Evolutionary conservation across 2,888 invertebrate species (phyloP).

Genomic region (Hydropsyche betteni): DNA sequence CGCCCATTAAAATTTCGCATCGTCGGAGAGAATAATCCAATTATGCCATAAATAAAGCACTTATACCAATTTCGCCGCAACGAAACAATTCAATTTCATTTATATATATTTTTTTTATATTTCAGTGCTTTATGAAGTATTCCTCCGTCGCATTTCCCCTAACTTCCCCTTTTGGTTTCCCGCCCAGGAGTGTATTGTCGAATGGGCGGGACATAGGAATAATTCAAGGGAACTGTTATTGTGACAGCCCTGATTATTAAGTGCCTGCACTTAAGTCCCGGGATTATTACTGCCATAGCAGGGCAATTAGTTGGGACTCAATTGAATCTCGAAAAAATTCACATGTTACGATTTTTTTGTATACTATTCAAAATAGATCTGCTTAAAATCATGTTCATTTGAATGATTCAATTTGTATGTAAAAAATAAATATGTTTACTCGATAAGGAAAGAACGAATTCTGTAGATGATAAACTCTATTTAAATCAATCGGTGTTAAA

Average conservation of each 20-base stretch:
- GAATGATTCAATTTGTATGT: too few species aligned
- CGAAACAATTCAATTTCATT: conserved; percentile 28
- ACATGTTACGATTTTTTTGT: background rate
- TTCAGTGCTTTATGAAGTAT: background rate
- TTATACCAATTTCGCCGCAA: conserved; percentile 5
- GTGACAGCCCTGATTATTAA: conserved; percentile 40
- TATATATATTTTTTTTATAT: background rate
- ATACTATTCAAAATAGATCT: background rate
- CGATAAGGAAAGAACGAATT: too few species aligned
- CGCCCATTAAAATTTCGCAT: conserved; percentile 34
- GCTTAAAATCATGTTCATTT: too few species aligned
- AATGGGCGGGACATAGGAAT: background rate
- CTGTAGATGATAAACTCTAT: too few species aligned
- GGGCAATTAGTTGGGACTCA: conserved; percentile 37
- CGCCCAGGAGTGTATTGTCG: background rate
- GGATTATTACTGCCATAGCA: conserved; percentile 42
- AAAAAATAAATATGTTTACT: too few species aligned
- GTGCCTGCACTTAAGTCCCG: conserved; percentile 35
- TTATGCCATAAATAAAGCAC: conserved; percentile 26
- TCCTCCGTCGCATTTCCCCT: background rate
- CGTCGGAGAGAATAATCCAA: conserved; percentile 28
- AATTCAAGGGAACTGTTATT: conserved; percentile 41
- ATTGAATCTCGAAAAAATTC: background rate
- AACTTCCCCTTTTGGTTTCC: background rate
- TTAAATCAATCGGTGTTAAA: too few species aligned